Base-by-base conservation (phyloP, 2,113 vertebrate genomes). In the Enhydra lutris region DNA sequence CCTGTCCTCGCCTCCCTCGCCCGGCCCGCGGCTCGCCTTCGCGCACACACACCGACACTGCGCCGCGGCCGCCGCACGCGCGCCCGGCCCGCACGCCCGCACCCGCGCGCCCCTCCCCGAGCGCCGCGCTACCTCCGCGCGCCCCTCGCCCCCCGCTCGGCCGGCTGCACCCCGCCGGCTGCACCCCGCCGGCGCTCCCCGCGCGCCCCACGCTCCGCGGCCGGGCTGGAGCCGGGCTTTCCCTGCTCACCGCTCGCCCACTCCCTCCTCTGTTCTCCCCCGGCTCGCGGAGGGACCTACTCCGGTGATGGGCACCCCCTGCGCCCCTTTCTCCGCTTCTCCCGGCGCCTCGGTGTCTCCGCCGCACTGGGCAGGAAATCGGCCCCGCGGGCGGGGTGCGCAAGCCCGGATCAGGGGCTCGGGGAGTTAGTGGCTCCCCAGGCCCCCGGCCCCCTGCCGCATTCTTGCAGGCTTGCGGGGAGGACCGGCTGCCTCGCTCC, bases 1-100 rank as follows among this genome's bases (percentile, higher is more conserved):
- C 98, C 98, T 98, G 83, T 97, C 97, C 98, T 96, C 94, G 97
- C 95, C 98, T 95, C 93, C 61, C 97, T 97, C 95, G 94, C 97
- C 94, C 85, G 71, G 85, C 97, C 97, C 96, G 73, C 97, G 93
- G 93, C 93, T 91, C 94, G 84, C 79, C 85, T 69, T 42, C 89
- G 96, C 96, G 69, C 97, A 88, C 6, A 88, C 94, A 84, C 96
- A 83, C 89, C 20, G 63, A 84, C 94, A 31, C 2, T 42, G 74
- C 78, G 39, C 89, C 61, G 65, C 55, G 67, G 91, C 78, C 26
- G 52, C 85, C 23, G 11, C 89, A 57, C 84, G 87, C 97, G 91
- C 96, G 52, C 55, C 29, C 69, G 29, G 69, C 42, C 73, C 71
- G 17, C 18, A 10, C 69, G 15, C 26, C 74, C 69, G 69, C 69